Evolutionary conservation across 2,797 vertebrate genomes (phyloP), one percentile per base, ranked within the genome.

Genomic region (Gadopsis marmoratus): DNA sequence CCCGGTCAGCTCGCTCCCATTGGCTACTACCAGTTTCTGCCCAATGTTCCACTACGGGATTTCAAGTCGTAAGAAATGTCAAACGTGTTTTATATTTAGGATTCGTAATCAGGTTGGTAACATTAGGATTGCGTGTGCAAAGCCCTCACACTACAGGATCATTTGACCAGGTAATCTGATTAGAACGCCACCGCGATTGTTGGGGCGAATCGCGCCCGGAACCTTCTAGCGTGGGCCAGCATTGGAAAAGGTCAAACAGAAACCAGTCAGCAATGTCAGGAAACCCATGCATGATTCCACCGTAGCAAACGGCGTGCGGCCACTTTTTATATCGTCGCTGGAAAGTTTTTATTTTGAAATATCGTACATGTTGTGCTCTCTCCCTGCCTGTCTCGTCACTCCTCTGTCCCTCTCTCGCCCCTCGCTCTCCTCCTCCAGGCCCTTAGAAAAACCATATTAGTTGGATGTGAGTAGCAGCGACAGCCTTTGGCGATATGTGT

Each of bases 381-480:
- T 74, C 48, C 2, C 50, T 58, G 56, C 14, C 68, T 73, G 9
- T 56, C 61, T 71, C 31, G 16, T 69, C 35, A 45, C 43, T 29
- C 35, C 3, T 19, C 64, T 17, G 19, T 66, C 55, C n/a, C 59
- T 76, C 71, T 23, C 50, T 48, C 50, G 4, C 26, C 58, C 71
- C 70, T 63, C 61, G 0, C 54, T 53, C 4, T 58, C 45, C 50
- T 35, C 61, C 88, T 71, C 29, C 41, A 35, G 81, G 81, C 58
- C 35, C 55, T 84, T 61, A 71, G 76, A 78, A 84, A 85, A 86
- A 74, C 41, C 81, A 74, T 45, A 86, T 87, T 80, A 88, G 81
- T 16, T 64, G 87, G 73, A 83, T 74, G 81, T 74, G 82, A 89
- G 81, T 17, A 58, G 86, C 90, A 87, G 82, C 71, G 79, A 23